A percentile compares a stretch with the other conserved stretches of the same genome.
phyloP scores from a whole-genome alignment of 23 tunicate species.

The Clavelina lepadiformis region DNA sequence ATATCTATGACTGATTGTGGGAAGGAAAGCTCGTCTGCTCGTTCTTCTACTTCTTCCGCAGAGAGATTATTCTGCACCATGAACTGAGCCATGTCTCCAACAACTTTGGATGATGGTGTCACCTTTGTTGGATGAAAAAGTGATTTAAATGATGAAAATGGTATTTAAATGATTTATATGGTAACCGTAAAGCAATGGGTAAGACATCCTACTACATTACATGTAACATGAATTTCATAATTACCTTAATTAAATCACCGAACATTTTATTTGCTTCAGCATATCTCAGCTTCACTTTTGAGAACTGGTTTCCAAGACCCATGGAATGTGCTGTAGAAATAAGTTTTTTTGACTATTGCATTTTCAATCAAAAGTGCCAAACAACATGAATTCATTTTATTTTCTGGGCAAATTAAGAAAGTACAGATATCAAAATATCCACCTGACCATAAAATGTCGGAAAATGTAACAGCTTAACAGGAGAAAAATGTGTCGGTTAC shows the following conservation, averaged over 20 bases:
- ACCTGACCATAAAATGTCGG: no score
- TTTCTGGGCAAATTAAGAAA: neutral
- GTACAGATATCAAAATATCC: neutral
- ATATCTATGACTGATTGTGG: constrained; percentile 97
- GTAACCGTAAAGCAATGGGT: no score
- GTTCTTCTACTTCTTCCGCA: constrained; percentile 70
- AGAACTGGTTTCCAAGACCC: constrained; percentile 96
- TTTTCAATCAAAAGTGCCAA: no score
- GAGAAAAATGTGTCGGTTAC: constrained; percentile 5
- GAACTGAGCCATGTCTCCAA: constrained; percentile 99
- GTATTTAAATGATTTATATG: no score
- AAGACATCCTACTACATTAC: neutral
- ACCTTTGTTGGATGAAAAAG: constrained; percentile 29
- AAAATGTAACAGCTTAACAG: no score
- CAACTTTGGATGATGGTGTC: constrained; percentile 99
- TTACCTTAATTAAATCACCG: constrained; percentile 91
- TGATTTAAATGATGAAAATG: neutral
- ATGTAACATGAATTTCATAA: neutral
- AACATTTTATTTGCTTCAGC: constrained; percentile 91
- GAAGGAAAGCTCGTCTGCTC: constrained; percentile 81
- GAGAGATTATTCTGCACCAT: constrained; percentile 97
- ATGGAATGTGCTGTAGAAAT: constrained; percentile 87
- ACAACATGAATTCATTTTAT: neutral
- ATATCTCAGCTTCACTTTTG: constrained; percentile 78
- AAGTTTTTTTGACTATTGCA: no score